Base-by-base conservation (phyloP, 1,140 invertebrate genomes). In the Drosophila eugracilis region DNA sequence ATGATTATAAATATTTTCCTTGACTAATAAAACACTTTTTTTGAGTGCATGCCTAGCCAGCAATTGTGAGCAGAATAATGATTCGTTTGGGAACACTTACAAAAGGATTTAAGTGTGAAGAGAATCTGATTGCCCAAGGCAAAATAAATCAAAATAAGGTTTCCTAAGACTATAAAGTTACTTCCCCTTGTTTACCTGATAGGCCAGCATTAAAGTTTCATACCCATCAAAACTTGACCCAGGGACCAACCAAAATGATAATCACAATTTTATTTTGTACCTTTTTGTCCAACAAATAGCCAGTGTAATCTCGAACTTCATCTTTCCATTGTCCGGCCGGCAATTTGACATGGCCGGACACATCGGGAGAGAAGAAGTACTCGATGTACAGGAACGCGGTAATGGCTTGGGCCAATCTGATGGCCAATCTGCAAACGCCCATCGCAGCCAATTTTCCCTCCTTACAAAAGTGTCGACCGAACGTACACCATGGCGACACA, bases 341-440 rank as follows among this genome's bases (percentile, higher is more conserved):
- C 55, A 48, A 58, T 58, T 65, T 65, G 67, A 60, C 67, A 72
- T 34, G 59, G 59, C 47, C 24, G 24, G 32, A 47, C 60, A 47
- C 32, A 57, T 57, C 34, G 36, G 12, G n/a, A n/a, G n/a, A n/a
- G n/a, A n/a, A 15, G 19, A 15, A 9, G 57, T 19, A 65, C 47
- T 52, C 39, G 67, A 48, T 26, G 42, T 34, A 57, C 37, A 67
- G 28, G 22, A 53, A 48, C 81, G 73, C 77, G 80, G 77, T 86
- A 85, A 85, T 86, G 80, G 84, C 81, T 69, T 60, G 73, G 81
- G 77, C 77, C 71, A 80, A 85, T 85, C 80, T 80, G 19, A 48
- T 30, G 39, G 52, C 48, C 81, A 72, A 84, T 84, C 80, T 80
- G 76, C 65, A 59, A 73, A 73, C 74, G 66, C 58, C 74, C 50